Conservation (phyloP, 2,888 invertebrate species). For the Prosapia bicincta region DNA sequence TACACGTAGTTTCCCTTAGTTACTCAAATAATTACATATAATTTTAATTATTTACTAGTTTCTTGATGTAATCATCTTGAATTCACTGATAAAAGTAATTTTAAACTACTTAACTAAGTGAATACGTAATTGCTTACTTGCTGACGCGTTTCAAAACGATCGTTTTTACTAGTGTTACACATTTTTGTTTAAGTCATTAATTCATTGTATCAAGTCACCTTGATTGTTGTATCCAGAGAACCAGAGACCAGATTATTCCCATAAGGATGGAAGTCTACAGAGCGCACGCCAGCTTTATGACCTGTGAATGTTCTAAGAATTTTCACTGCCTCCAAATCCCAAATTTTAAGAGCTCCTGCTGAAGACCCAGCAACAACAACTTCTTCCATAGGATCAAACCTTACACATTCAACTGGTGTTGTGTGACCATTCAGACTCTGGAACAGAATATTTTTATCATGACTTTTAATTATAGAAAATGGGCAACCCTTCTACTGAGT, state of each 20-base stretch:
- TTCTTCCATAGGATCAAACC: slow-evolving; percentile 92
- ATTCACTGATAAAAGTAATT: too few relatives aligned
- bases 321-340: slow-evolving; percentile 94
- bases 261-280: slow-evolving; percentile 94
- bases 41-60: too few relatives aligned
- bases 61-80: too few relatives aligned
- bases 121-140: too few relatives aligned
- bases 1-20: too few relatives aligned
- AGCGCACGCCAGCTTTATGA: slow-evolving; percentile 78
- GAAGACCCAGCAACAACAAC: slow-evolving; percentile 93
- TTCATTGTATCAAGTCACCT: slow-evolving; percentile 53
- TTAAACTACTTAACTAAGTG: too few relatives aligned
- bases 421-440: slow-evolving; percentile 92
- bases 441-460: slow-evolving; percentile 43
- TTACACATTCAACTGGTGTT: slow-evolving; percentile 90
- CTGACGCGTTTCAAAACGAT: too few relatives aligned
- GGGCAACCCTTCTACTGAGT: too few relatives aligned
- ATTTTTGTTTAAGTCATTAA: too few relatives aligned
- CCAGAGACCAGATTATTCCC: slow-evolving; percentile 93
- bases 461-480: too few relatives aligned
- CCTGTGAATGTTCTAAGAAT: slow-evolving; percentile 86
- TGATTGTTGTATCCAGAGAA: slow-evolving; percentile 86
- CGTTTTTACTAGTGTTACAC: too few relatives aligned
- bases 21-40: too few relatives aligned
- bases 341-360: slow-evolving; percentile 90